Evolutionary conservation across 2,113 vertebrate genomes (phyloP).

Genomic region (Eonycteris spelaea): DNA sequence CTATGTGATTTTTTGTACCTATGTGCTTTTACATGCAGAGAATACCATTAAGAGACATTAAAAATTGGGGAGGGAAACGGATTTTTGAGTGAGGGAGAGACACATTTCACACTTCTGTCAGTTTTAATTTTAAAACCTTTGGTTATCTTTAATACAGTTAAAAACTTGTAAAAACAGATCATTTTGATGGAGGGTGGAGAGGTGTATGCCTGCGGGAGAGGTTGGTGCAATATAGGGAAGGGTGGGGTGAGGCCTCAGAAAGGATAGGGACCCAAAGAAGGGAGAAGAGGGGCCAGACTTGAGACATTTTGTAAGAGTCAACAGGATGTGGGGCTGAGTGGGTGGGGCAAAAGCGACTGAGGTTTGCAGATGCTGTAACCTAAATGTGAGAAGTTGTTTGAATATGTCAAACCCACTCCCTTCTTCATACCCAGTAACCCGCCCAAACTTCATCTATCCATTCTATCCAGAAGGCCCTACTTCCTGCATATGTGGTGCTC

Average conservation of each 20-base stretch:
- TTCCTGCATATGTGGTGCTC: neutral
- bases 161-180: neutral
- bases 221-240: neutral
- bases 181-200: neutral
- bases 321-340: slow-evolving; percentile 56
- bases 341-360: neutral
- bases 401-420: neutral
- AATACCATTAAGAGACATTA: neutral
- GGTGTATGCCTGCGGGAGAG: neutral
- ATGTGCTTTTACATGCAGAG: neutral
- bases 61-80: neutral
- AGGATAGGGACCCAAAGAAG: neutral
- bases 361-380: neutral
- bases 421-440: neutral
- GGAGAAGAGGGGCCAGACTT: neutral
- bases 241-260: neutral
- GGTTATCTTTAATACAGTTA: neutral
- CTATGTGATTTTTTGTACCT: neutral
- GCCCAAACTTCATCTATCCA: too few relatives aligned
- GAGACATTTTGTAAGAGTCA: slow-evolving; percentile 27
- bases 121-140: neutral
- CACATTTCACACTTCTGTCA: neutral
- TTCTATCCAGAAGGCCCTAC: neutral
- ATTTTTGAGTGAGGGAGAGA: neutral
- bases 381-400: neutral